Evolutionary conservation across 2,797 vertebrate genomes (phyloP).

Genomic region (Gadopsis bispinosus): DNA sequence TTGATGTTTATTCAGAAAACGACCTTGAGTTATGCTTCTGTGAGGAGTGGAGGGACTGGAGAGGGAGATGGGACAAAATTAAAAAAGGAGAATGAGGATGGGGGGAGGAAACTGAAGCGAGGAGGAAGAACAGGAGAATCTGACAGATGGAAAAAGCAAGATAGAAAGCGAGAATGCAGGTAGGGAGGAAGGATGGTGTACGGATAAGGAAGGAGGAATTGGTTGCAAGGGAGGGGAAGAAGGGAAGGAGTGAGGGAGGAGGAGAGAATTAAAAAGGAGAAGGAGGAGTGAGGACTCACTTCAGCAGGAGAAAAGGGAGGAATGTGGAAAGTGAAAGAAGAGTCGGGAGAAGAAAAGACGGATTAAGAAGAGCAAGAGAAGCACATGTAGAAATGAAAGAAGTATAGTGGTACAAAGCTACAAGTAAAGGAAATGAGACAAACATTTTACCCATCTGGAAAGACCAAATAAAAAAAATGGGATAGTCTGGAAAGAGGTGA

Average conservation of each 20-base stretch:
- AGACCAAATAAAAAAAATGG: neutral
- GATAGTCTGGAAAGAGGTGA: neutral
- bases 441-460: neutral
- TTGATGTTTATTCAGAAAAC: slow-evolving; percentile 48
- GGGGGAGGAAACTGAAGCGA: neutral
- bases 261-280: neutral
- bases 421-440: neutral
- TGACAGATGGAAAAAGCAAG: neutral
- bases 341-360: neutral
- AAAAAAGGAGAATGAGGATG: neutral
- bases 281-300: neutral
- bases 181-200: neutral
- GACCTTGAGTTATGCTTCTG: slow-evolving; percentile 49
- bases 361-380: neutral
- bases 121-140: neutral
- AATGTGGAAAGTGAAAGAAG: neutral
- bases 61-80: slow-evolving; percentile 16
- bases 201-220: neutral
- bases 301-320: neutral
- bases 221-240: neutral
- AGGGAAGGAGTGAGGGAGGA: too few relatives aligned
- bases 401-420: neutral
- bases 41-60: slow-evolving; percentile 1
- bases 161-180: neutral
- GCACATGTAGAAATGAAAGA: neutral